Conservation (phyloP, 2,888 invertebrate species). For the Sinodicranocentrus sp. region DNA sequence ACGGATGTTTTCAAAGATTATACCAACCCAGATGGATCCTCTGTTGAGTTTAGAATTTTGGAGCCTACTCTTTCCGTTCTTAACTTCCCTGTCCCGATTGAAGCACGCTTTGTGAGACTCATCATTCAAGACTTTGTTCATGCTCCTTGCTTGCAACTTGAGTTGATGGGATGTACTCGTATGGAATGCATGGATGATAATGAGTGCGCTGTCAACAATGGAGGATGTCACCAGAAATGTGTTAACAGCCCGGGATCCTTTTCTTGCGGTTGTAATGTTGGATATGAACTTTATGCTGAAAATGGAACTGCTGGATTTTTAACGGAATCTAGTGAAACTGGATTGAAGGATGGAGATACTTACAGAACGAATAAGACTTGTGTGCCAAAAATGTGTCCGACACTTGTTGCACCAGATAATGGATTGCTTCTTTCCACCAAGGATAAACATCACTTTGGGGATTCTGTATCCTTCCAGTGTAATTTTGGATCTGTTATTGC, state of each 20-base stretch:
- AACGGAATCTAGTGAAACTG: constrained; percentile 90
- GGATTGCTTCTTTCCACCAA: constrained; percentile 91
- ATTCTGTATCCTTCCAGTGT: constrained; percentile 94
- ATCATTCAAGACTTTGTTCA: constrained; percentile 91
- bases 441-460: constrained; percentile 91
- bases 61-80: constrained; percentile 94
- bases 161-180: constrained; percentile 87
- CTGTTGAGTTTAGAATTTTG: constrained; percentile 93
- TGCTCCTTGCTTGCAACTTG: constrained; percentile 92
- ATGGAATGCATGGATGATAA: constrained; percentile 93
- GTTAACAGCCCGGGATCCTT: constrained; percentile 92
- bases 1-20: constrained; percentile 95
- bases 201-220: constrained; percentile 91
- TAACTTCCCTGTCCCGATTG: constrained; percentile 93
- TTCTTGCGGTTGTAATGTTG: constrained; percentile 93
- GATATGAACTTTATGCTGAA: constrained; percentile 90
- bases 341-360: constrained; percentile 91
- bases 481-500: constrained; percentile 96
- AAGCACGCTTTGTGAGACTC: constrained; percentile 92
- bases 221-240: constrained; percentile 96
- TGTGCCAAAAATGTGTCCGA: constrained; percentile 94
- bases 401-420: constrained; percentile 88
- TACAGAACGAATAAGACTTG: constrained; percentile 96
- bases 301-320: constrained; percentile 94
- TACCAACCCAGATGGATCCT: constrained; percentile 94